Conservation (phyloP, 2,797 vertebrate genomes). For the Hipposideros larvatus region DNA sequence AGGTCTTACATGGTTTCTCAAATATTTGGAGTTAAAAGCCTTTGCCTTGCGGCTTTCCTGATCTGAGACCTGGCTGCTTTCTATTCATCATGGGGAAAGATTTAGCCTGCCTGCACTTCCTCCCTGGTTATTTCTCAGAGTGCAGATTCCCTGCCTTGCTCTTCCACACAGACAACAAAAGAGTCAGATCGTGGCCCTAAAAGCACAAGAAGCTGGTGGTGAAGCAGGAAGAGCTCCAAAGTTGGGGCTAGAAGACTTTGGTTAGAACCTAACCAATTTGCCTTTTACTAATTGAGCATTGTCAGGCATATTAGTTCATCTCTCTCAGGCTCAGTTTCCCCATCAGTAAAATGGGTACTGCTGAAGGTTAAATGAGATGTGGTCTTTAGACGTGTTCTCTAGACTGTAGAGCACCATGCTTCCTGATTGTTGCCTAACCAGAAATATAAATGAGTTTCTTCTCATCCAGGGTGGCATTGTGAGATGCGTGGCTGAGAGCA, state of each 20-base stretch:
- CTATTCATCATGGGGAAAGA: not conserved
- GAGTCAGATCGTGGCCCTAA: not conserved
- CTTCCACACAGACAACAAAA: not conserved
- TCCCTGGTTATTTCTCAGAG: not conserved
- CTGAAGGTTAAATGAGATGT: not conserved
- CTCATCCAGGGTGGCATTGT: not conserved
- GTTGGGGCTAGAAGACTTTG: not conserved
- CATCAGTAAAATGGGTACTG: not conserved
- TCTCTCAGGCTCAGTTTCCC: not conserved
- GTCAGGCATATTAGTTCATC: too few species aligned
- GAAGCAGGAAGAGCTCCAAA: not conserved
- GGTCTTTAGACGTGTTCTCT: not conserved
- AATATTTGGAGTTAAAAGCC: not conserved
- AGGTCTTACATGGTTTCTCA: not conserved
- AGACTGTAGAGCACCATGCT: not conserved
- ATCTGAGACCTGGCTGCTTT: not conserved
- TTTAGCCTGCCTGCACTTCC: not conserved
- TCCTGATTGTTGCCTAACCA: not conserved
- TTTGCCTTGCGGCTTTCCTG: not conserved
- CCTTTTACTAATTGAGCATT: not conserved
- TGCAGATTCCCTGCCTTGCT: not conserved
- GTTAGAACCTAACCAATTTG: not conserved
- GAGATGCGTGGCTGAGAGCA: not conserved
- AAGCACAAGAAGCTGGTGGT: not conserved
- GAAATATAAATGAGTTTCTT: not conserved